A percentile compares a stretch with the other conserved stretches of the same genome.
These are phyloP conservation scores for Microctenopoma steveboyesi DNA, from an alignment of 2,797 vertebrate genomes.

Conservation along the genomic window DNA sequence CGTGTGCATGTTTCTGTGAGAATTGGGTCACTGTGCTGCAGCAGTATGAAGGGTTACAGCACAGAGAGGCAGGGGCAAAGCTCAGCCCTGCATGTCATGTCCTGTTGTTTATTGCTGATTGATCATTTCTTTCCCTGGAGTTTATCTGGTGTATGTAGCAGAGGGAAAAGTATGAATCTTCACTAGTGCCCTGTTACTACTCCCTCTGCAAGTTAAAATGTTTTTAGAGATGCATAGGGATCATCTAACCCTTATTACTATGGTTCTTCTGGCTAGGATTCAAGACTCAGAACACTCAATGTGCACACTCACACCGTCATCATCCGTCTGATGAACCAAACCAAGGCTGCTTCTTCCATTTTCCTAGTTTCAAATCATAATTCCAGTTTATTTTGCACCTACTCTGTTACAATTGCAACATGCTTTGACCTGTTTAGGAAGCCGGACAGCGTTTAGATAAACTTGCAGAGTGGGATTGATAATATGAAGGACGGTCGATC, in stretches of 20 bases:
- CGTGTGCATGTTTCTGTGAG: conserved; percentile 20
- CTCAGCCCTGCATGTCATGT: conserved; percentile 53
- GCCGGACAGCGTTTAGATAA: conserved; percentile 29
- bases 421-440: conserved; percentile 28
- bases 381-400: conserved; percentile 50
- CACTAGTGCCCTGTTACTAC: conserved; percentile 4
- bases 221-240: conserved; percentile 44
- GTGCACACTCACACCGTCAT: conserved; percentile 10
- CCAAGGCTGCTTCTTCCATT: conserved; percentile 8
- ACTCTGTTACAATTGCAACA: neutral
- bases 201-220: conserved; percentile 41
- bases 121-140: conserved; percentile 30
- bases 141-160: conserved; percentile 21
- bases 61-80: conserved; percentile 37
- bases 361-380: conserved; percentile 41
- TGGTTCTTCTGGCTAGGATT: neutral
- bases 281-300: no score
- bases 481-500: conserved; percentile 24
- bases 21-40: conserved; percentile 79
- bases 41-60: conserved; percentile 29
- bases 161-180: neutral
- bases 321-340: conserved; percentile 39
- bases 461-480: conserved; percentile 33
- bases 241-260: conserved; percentile 36
- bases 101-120: conserved; percentile 43